Base-by-base conservation (phyloP, 2,113 vertebrate species). In the Pelvicachromis taeniatus region DNA sequence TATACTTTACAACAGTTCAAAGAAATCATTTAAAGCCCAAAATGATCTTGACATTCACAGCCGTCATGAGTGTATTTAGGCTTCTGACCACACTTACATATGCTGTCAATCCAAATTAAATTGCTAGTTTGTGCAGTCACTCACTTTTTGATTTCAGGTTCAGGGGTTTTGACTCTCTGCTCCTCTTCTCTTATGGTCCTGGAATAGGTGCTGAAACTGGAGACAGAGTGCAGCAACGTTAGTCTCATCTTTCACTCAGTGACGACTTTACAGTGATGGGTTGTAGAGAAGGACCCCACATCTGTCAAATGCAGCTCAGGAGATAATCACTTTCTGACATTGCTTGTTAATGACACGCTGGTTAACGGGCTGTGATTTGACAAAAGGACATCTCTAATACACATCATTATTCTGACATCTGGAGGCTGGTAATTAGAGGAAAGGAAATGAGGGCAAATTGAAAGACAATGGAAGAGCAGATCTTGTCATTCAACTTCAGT, bases 91-190 rank as follows among this genome's bases (percentile, higher is more conserved):
- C 3, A 48, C 5, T 45, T 73, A 17, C 40, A 73, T 73, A n/a
- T 75, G n/a, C 21, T 23, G 56, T 81, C 82, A 52, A 14, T 85
- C 70, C 73, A 3, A 77, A 86, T 50, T 7, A 42, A 23, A 65
- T 38, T 31, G 38, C 26, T 13, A 16, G 4, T 58, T 68, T 58
- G 63, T 38, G 38, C 33, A 56, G 33, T 40, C 17, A 75, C 95
- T 88, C 84, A 97, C 96, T 94, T 97, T 81, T 95, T 96, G 84
- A 84, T 48, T 19, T 96, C 95, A 0, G 91, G 55, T 14, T 95
- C 94, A 35, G 93, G 90, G 14, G 92, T 77, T 33, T 82, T 79
- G 77, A 78, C 61, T 2, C 87, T 86, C 42, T 4, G 82, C 21
- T 79, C 80, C 2, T 87, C 85, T 33, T 84, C 78, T 11, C 10